Base-by-base conservation (phyloP, 2,797 vertebrate species). In the Erpetoichthys calabaricus region DNA sequence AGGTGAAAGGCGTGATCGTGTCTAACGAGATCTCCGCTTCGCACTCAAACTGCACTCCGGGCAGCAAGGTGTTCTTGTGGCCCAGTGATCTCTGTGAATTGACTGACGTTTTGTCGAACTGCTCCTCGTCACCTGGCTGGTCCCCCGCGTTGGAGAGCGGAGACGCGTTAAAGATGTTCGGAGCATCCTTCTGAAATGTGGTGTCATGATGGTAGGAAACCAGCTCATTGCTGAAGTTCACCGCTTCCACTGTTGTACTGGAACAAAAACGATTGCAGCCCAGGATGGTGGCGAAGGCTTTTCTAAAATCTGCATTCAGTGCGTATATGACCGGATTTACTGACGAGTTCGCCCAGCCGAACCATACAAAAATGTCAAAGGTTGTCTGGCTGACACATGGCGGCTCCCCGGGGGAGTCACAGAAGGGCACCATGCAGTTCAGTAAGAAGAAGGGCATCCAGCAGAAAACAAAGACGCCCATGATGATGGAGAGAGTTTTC, bases 381-480 rank as follows among this genome's bases (percentile, higher is more conserved):
- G 80, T 69, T 1, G 74, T 72, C 59, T 83, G 55, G 46, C 85
- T 82, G 59, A 86, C 81, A 46, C 88, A 88, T 7, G 80, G 80
- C 6, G 72, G 64, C 7, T 62, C 74, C 6, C 70, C 70, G 4
- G 57, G 55, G 25, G 25, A 25, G 0, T 71, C 58, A 1, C 85
- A 88, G 64, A 89, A 88, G 1, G 86, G 83, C 3, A 84, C 75
- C 66, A 81, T 56, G 67, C 88, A 89, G 69, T 83, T 89, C 45
- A 91, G 75, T 6, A 90, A 77, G 1, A 90, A 90, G 10, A 91
- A 90, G 3, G 86, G 83, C 60, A 87, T 72, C 83, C 85, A 86
- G 68, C 86, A 91, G 65, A 79, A 85, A 7, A 86, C 83, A 3
- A 89, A 86, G 42, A 80, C 76, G 0, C 87, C 86, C 84, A 84